Conservation (phyloP, 23 tunicate species). For the Halocynthia aurantium region DNA sequence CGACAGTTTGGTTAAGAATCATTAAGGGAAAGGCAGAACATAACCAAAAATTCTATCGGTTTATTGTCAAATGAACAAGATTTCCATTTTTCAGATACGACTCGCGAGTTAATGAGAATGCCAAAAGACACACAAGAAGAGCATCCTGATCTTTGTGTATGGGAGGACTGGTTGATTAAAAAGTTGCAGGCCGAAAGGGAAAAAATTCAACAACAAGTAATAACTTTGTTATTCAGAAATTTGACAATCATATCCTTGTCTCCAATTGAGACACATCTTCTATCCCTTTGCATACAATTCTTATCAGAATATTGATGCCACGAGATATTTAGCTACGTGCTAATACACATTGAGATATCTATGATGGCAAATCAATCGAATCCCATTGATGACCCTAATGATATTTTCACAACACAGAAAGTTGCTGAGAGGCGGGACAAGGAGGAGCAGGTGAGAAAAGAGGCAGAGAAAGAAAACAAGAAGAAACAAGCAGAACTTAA, state of each 20-base stretch:
- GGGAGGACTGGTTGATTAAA: conserved; percentile 21
- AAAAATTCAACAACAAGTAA: not conserved
- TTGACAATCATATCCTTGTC: too few species aligned
- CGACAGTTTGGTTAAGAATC: too few species aligned
- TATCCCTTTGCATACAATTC: too few species aligned
- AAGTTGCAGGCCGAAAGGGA: conserved; percentile 12
- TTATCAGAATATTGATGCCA: too few species aligned
- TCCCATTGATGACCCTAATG: not conserved
- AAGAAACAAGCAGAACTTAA: conserved; percentile 3
- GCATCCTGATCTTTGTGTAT: not conserved
- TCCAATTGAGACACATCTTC: too few species aligned
- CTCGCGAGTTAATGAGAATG: conserved; percentile 10
- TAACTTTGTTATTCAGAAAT: not conserved
- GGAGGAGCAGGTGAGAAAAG: not conserved
- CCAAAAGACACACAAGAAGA: not conserved
- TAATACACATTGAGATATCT: too few species aligned
- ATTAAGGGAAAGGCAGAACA: too few species aligned
- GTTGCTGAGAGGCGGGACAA: not conserved
- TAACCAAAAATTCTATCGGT: not conserved
- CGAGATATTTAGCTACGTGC: too few species aligned
- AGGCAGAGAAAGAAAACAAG: not conserved
- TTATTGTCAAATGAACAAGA: not conserved
- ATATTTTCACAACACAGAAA: not conserved
- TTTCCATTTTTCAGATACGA: conserved; percentile 3
- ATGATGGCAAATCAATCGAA: not conserved